Percentiles rank a stretch among this genome's conserved stretches.
These are phyloP conservation scores for Macrotrachela quadricornifera DNA, from an alignment of 1,140 invertebrate species.

Conservation along the genomic window DNA sequence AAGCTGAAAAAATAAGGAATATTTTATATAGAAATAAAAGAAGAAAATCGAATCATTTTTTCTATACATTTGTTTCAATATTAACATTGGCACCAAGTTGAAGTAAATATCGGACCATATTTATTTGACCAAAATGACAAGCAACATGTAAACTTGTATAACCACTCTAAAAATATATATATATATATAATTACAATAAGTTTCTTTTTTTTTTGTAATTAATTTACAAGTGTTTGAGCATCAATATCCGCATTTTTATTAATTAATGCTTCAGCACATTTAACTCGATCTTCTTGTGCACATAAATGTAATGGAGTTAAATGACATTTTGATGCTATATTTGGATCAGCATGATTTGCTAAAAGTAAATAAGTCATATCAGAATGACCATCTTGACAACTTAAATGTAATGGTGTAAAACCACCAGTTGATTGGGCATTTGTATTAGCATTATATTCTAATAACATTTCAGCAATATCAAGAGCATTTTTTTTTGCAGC, in stretches of 20 bases:
- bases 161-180: constrained; percentile 52
- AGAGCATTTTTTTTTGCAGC: constrained; percentile 91
- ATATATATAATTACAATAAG: no score
- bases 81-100: constrained; percentile 45
- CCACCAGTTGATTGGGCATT: constrained; percentile 68
- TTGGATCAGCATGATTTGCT: neutral
- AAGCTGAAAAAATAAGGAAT: no score
- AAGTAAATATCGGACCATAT: constrained; percentile 83
- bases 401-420: constrained; percentile 76
- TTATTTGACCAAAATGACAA: constrained; percentile 84
- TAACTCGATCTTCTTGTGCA: constrained; percentile 73
- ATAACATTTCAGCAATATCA: constrained; percentile 55
- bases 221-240: constrained; percentile 47
- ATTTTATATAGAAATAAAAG: no score
- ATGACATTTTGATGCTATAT: neutral
- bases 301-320: constrained; percentile 14
- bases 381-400: constrained; percentile 45
- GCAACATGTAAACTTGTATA: constrained; percentile 97
- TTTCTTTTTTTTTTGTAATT: neutral
- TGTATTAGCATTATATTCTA: constrained; percentile 81
- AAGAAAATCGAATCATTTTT: no score
- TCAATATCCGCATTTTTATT: constrained; percentile 70
- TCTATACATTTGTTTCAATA: constrained; percentile 23
- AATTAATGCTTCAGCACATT: constrained; percentile 67
- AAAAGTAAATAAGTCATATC: constrained; percentile 10